Evolutionary conservation across 2,797 vertebrate genomes (phyloP), one percentile per base, ranked within the genome.

Genomic region (Bufotes viridis): DNA sequence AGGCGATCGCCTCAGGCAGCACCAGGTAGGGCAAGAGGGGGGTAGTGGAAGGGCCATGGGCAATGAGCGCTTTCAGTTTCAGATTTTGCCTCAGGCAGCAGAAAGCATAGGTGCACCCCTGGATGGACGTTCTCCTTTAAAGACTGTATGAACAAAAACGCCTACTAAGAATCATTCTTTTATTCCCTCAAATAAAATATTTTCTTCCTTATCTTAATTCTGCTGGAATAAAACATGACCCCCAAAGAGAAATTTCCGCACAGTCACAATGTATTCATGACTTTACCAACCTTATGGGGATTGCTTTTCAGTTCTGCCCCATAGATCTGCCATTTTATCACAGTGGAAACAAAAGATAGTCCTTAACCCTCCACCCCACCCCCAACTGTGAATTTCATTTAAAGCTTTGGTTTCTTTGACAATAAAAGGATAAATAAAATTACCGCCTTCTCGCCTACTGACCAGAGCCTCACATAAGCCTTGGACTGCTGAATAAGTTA

Each of bases 401-500:
- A 85, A 74, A 67, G 49, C 51, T 29, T 86, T 79, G 65, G 80
- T 78, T 81, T 76, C 83, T 70, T 26, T 85, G 67, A 63, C 42
- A 78, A 76, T 78, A 84, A 65, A 63, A 69, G 69, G 67, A 82
- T 65, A 81, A 81, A 81, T 75, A 85, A 65, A 65, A 85, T 49
- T 63, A 63, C 75, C 81, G 72, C 82, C 58, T 53, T 29, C 61
- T 84, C 69, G 55, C 60, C 84, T 78, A 89, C 84, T 86, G 69
- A 86, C 60, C 75, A 74, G 42, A 89, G 88, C 55, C 82, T 85
- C 81, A 69, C 78, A 61, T 81, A 63, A 80, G 69, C 14, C 69
- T 65, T 65, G 82, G 78, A 81, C 78, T 86, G 60, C 22, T 78
- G 84, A 89, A 78, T 86, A 75, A 82, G 78, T 85, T 85, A 88